Base-by-base conservation (phyloP, 1,140 invertebrate genomes). In the Calephelis virginiensis region DNA sequence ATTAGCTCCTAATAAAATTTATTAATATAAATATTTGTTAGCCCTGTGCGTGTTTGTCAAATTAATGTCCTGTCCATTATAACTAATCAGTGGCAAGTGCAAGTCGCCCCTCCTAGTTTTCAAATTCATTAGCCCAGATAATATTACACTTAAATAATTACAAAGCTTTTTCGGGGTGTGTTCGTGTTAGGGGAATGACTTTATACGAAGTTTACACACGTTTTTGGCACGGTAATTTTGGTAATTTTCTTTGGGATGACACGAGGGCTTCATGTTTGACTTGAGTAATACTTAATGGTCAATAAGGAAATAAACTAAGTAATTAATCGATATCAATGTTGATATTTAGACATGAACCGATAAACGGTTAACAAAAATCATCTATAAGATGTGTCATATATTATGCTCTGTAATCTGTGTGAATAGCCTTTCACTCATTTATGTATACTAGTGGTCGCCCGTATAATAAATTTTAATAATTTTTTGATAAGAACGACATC, bases 141-240 rank as follows among this genome's bases (percentile, higher is more conserved):
- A 56, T 67, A 64, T 62, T 61, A 68, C 46, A 45, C 48, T 64
- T 67, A 70, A 67, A 70, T 67, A 48, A 73, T 66, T 70, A 70
- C 59, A 56, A 47, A 64, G 46, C 53, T 53, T 47, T 66, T 59
- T 43, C 40, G 45, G 63, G 71, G 71, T 66, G 71, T 61, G 71
- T 46, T 66, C 37, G 48, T 48, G 65, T 63, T 28, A 56, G 53
- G 28, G 9, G 28, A 56, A 56, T 38, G 53, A 37, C 53, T 28
- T 56, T 56, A 37, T 12, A 37, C 10, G 17, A 56, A 37, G 17
- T 11, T 28, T 56, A 37, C 17, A 56, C 50, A 28, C 8, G 50
- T 56, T 12, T 56, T 56, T 56, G 12, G 37, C 53, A n/a, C n/a
- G n/a, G n/a, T n/a, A n/a, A n/a, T n/a, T n/a, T n/a, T n/a, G 5